Percentiles rank a stretch among this genome's conserved stretches.
These are phyloP conservation scores for Nicator chloris DNA, from an alignment of 2,113 vertebrate species.

Conservation along the genomic window DNA sequence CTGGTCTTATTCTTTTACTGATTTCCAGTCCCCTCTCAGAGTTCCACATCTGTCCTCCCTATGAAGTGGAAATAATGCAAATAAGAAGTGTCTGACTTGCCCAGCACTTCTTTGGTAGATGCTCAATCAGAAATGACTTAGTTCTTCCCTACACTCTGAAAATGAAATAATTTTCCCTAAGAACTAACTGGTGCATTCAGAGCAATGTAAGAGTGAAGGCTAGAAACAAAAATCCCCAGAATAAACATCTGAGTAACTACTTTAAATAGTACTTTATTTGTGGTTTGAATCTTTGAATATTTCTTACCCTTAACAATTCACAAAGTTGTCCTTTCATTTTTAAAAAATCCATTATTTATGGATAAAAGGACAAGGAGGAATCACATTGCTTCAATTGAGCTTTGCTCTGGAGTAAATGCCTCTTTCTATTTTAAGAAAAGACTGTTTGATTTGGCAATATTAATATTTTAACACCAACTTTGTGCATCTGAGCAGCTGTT, in stretches of 20 bases:
- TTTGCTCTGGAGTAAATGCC: not conserved
- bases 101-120: not conserved
- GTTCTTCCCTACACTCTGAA: not conserved
- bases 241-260: not conserved
- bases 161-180: not conserved
- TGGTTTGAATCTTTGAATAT: not conserved
- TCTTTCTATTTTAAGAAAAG: not conserved
- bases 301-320: not conserved
- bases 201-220: not conserved
- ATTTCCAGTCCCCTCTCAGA: not conserved
- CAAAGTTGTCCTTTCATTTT: not conserved
- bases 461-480: not conserved
- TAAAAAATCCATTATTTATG: conserved; percentile 32
- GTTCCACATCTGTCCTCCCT: not conserved
- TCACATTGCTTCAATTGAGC: not conserved
- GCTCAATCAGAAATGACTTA: not conserved
- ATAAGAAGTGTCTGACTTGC: not conserved
- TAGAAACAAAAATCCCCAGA: not conserved
- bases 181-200: not conserved
- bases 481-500: not conserved
- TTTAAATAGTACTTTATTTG: conserved; percentile 1
- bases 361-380: not conserved
- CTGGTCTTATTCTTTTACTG: not conserved
- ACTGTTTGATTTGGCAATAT: not conserved
- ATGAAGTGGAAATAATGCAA: not conserved